These are phyloP conservation scores for Phalera bucephala DNA, from an alignment of 2,888 invertebrate species.

Conservation along the genomic window DNA sequence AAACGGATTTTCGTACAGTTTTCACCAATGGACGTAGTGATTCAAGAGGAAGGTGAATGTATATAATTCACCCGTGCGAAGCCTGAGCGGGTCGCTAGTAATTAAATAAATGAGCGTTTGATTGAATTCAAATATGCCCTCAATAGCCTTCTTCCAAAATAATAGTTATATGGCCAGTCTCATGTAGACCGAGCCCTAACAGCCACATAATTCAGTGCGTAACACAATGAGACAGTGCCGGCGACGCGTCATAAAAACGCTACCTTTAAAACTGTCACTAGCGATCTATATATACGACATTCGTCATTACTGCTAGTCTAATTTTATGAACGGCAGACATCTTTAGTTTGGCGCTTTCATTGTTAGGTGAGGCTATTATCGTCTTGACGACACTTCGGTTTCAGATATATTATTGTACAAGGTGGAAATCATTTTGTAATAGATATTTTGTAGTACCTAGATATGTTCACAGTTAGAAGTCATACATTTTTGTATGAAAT, in stretches of 20 bases:
- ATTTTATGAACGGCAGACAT: constrained; percentile 53
- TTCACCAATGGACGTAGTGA: too few relatives aligned
- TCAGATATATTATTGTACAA: neutral
- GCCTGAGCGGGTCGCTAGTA: too few relatives aligned
- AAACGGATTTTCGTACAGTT: too few relatives aligned
- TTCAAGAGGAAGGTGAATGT: too few relatives aligned
- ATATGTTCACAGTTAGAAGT: too few relatives aligned
- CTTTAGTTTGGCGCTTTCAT: constrained; percentile 4
- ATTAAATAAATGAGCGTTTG: too few relatives aligned
- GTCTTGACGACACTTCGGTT: neutral
- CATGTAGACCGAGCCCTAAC: too few relatives aligned
- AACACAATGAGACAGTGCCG: constrained; percentile 22
- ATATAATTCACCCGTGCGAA: too few relatives aligned
- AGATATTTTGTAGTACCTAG: neutral
- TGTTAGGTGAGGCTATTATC: neutral
- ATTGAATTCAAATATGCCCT: too few relatives aligned
- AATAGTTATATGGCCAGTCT: too few relatives aligned
- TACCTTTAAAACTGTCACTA: constrained; percentile 40
- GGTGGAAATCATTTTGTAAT: neutral
- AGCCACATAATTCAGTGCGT: neutral
- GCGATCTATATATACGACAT: constrained; percentile 71
- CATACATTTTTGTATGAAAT: too few relatives aligned
- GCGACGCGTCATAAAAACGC: constrained; percentile 27
- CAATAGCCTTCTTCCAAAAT: too few relatives aligned
- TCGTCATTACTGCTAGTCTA: constrained; percentile 65